Evolutionary conservation across 1,140 invertebrate genomes (phyloP).

Genomic region (Brachionus angularis): DNA sequence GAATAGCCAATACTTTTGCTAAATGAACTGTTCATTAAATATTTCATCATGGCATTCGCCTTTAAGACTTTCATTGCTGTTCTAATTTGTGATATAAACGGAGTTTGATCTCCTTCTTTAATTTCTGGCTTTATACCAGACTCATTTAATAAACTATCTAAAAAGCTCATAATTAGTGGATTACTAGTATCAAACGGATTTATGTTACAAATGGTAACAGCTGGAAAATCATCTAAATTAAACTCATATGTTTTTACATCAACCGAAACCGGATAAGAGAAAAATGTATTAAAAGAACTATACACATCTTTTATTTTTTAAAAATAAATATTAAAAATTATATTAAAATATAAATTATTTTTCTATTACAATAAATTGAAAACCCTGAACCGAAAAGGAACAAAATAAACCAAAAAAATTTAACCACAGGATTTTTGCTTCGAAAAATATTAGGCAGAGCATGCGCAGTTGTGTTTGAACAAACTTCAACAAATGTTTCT

Average conservation of each 20-base stretch:
- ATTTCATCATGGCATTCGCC: neutral
- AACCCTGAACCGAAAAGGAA: neutral
- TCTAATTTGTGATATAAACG: neutral
- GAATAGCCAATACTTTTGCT: neutral
- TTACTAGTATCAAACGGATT: conserved; percentile 49
- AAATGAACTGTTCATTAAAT: neutral
- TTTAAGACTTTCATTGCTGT: neutral
- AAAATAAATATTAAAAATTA: neutral
- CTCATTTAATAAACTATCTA: neutral
- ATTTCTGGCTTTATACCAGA: neutral
- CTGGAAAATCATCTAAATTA: conserved; percentile 50
- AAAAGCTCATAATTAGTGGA: neutral
- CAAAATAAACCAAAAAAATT: conserved; percentile 8
- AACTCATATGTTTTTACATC: neutral
- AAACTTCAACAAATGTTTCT: neutral
- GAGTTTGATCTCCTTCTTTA: neutral
- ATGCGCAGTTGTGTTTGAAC: conserved; percentile 29
- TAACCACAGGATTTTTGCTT: neutral
- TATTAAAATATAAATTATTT: neutral
- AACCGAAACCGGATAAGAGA: neutral
- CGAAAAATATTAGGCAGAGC: conserved; percentile 36
- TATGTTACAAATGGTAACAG: conserved; percentile 57
- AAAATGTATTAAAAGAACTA: neutral
- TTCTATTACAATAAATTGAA: conserved; percentile 3
- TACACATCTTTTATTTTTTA: neutral